Base-by-base conservation (phyloP, 2,113 vertebrate genomes). In the Panurus biarmicus region DNA sequence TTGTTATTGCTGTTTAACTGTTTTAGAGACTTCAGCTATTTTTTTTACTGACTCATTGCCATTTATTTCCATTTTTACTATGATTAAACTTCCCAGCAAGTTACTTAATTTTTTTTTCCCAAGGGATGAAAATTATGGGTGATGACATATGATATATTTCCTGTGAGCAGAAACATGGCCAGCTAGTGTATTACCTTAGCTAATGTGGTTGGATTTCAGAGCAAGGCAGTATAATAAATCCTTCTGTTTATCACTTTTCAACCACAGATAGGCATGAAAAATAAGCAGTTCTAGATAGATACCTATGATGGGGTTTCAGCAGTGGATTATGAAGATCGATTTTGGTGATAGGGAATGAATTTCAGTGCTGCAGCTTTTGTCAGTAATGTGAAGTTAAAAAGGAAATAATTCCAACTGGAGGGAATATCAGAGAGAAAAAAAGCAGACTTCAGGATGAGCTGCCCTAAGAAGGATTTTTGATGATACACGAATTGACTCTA, bases 401-500 rank as follows among this genome's bases (percentile, higher is more conserved):
- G 26, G 57, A 87, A 90, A 56, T 57, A 57, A 78, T 89, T 89
- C 70, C 53, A 67, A 47, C 65, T 60, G 77, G 51, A 77, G 77
- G 69, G 73, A 93, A 36, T 67, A 70, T 60, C 36, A 13, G 72
- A 67, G 82, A 47, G 71, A 14, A 62, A 70, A 85, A 78, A 85
- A 85, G 6, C 74, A 85, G 93, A 85, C 82, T 83, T 71, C 50
- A 75, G 69, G 61, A 80, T 93, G 73, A 92, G 77, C 69, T 95
- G 47, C 89, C 51, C 24, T 94, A 74, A 95, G 94, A 95, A 76
- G 93, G 89, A 77, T 92, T 96, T 94, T 89, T 94, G 87, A 54
- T 86, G 72, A 87, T 95, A 91, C n/a, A 38, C 0, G 9, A 92
- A 62, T 84, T 91, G 80, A 87, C 69, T 90, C 29, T 95, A 84